Evolutionary conservation across 2,888 invertebrate species (phyloP).

Genomic region (Stictocephala bisonia): DNA sequence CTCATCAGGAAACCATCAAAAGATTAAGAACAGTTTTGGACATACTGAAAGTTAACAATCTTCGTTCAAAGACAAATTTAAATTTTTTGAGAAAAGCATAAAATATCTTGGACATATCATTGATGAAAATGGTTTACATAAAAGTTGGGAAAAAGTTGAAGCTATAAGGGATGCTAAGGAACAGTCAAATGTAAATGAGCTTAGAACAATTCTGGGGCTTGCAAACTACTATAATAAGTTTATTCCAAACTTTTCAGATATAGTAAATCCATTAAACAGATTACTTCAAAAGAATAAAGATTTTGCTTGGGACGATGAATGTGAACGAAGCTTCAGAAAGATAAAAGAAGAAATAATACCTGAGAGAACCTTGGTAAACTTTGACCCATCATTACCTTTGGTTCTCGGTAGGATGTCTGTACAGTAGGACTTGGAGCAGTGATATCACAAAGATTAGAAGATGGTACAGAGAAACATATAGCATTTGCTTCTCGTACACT

Average conservation of each 20-base stretch:
- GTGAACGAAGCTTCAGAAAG: slow-evolving; percentile 46
- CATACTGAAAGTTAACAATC: neutral
- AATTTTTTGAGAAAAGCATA: slow-evolving; percentile 46
- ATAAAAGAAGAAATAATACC: slow-evolving; percentile 57
- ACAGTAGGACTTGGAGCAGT: slow-evolving; percentile 62
- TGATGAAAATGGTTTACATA: slow-evolving; percentile 42
- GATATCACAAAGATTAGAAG: slow-evolving; percentile 59
- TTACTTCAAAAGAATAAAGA: slow-evolving; percentile 52
- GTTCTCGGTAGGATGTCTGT: slow-evolving; percentile 61
- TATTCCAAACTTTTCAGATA: slow-evolving; percentile 58
- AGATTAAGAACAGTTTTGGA: slow-evolving; percentile 7
- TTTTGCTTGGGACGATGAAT: slow-evolving; percentile 51
- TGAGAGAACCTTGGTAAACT: slow-evolving; percentile 55
- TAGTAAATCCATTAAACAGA: slow-evolving; percentile 59
- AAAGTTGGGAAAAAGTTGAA: slow-evolving; percentile 12
- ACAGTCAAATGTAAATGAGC: slow-evolving; percentile 58
- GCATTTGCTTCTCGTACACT: slow-evolving; percentile 62
- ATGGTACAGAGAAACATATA: slow-evolving; percentile 62
- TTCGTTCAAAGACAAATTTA: slow-evolving; percentile 32
- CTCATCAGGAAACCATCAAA: slow-evolving; percentile 35
- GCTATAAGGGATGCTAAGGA: slow-evolving; percentile 49
- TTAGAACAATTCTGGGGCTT: slow-evolving; percentile 60
- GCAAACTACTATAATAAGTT: slow-evolving; percentile 61
- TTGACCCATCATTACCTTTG: slow-evolving; percentile 56
- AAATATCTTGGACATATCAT: slow-evolving; percentile 42